These are phyloP conservation scores for Pseudomyrmex sp. DNA, from an alignment of 1,140 invertebrate species.

Conservation along the genomic window DNA sequence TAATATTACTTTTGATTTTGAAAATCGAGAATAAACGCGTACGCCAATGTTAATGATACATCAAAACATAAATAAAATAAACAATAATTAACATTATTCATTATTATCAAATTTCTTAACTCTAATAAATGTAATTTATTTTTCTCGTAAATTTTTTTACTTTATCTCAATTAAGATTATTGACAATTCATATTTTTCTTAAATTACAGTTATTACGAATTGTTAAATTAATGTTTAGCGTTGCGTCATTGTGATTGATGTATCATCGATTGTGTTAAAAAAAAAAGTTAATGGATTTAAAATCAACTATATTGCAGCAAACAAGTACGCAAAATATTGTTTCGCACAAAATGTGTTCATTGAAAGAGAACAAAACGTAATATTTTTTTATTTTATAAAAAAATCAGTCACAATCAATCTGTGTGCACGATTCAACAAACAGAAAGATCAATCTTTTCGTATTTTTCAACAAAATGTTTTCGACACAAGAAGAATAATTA, in stretches of 20 bases:
- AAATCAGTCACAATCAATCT: not conserved
- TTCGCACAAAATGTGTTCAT: not conserved
- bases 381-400: not conserved
- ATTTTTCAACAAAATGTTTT: not conserved
- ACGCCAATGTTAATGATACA: too few relatives aligned
- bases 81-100: too few relatives aligned
- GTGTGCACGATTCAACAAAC: not conserved
- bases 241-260: not conserved
- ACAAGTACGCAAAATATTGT: not conserved
- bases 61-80: too few relatives aligned
- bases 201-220: slow-evolving; percentile 22
- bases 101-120: too few relatives aligned
- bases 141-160: slow-evolving; percentile 14
- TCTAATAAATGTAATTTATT: too few relatives aligned
- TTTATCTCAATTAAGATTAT: not conserved
- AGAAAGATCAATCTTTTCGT: not conserved
- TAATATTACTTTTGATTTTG: too few relatives aligned
- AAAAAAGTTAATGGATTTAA: not conserved
- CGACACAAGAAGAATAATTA: too few relatives aligned
- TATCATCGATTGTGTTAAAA: not conserved
- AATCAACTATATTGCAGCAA: not conserved
- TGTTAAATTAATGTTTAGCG: not conserved
- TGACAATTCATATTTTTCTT: not conserved
- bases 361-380: not conserved
- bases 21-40: too few relatives aligned